Conservation (phyloP, 2,888 invertebrate genomes). For the Aporophyla nigra region DNA sequence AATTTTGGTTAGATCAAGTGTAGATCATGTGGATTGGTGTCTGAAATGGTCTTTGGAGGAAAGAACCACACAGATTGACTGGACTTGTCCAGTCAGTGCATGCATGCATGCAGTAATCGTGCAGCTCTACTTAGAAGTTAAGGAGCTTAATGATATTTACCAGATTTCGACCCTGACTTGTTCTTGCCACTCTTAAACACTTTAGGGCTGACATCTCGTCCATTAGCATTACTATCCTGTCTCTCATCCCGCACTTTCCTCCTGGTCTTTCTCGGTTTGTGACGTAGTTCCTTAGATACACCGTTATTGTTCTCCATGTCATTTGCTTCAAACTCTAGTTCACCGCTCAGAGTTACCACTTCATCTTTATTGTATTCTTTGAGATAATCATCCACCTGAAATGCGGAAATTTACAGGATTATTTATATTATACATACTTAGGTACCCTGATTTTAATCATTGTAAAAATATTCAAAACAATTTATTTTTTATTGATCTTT, state of each 20-base stretch:
- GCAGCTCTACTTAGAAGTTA: too few species aligned
- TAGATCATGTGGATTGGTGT: too few species aligned
- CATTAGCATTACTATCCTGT: conserved; percentile 82
- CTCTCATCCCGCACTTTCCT: conserved; percentile 86
- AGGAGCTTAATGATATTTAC: not conserved
- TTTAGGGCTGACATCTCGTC: conserved; percentile 87
- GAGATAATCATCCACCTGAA: conserved; percentile 88
- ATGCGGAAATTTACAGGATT: conserved; percentile 13
- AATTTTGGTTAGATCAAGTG: too few species aligned
- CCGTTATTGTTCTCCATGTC: conserved; percentile 88
- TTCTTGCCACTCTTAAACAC: conserved; percentile 85
- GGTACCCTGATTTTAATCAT: too few species aligned
- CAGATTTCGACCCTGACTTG: conserved; percentile 80
- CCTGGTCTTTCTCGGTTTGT: conserved; percentile 86
- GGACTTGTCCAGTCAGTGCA: too few species aligned
- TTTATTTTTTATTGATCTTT: too few species aligned
- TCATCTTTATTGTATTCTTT: conserved; percentile 90
- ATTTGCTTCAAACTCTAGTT: conserved; percentile 88
- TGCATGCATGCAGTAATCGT: too few species aligned
- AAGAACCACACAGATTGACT: too few species aligned
- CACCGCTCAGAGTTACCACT: conserved; percentile 88
- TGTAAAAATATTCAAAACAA: too few species aligned
- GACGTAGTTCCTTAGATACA: conserved; percentile 80
- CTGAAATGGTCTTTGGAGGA: too few species aligned
- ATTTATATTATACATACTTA: too few species aligned